Evolutionary conservation across 1,140 invertebrate genomes (phyloP), one percentile per base, ranked within the genome.

Genomic region (Drosophila leontia): DNA sequence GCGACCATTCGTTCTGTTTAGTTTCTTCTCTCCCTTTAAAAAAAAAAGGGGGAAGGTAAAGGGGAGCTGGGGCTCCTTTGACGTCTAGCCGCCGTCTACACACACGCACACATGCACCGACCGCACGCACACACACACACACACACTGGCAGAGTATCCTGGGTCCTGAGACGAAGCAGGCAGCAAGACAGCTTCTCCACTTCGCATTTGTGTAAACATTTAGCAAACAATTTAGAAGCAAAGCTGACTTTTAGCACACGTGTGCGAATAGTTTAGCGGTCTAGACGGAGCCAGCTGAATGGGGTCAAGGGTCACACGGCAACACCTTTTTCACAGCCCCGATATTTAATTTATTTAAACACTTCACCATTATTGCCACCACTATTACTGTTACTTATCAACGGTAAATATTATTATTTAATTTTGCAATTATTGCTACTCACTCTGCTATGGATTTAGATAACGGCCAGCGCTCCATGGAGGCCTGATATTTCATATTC

Each of bases 401-500:
- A 62, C 11, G 63, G 15, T 34, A 57, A 26, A 15, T 62, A 19
- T 39, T 58, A 17, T 23, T 23, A n/a, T 42, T 39, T 67, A 23
- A 57, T 64, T 60, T 42, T 34, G 32, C 72, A 45, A 29, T 65
- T 37, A 67, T 32, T 58, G 67, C 45, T 91, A 98, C 97, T 98
- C 95, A 98, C 97, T 97, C 97, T 91, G 97, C 96, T 93, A 98
- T 98, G 93, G 97, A 97, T 94, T 97, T 98, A 90, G 97, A 98
- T 69, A 98, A 94, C 56, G 97, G 97, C 97, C 97, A 98, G 93
- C 97, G 96, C 94, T 98, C 97, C 97, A 98, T 98, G 88, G 97
- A 96, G 67, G 97, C 97, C 93, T 98, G 97, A 94, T 98, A 98
- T 94, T 98, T 97, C 97, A 98, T 97, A 94, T 98, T 98, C 93